phyloP scores from a whole-genome alignment of 2,113 vertebrate species.

The Leiothrix lutea region DNA sequence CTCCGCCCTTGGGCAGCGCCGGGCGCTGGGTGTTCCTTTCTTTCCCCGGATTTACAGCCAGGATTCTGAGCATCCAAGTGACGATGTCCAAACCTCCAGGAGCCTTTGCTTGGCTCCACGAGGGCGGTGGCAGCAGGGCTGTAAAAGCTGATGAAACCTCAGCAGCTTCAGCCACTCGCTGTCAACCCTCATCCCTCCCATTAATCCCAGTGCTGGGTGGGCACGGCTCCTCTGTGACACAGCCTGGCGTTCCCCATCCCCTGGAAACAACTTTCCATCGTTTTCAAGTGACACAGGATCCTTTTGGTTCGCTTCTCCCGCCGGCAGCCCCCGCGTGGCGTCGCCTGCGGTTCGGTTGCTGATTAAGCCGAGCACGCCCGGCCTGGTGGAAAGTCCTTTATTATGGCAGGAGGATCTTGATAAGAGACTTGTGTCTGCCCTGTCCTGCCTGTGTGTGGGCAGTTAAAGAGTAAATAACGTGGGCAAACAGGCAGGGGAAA shows the following conservation, averaged over 20 bases:
- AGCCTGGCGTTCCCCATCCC: background rate
- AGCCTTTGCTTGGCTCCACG: background rate
- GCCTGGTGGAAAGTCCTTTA: slow-evolving; percentile 1
- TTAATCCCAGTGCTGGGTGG: background rate
- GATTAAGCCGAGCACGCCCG: accelerated
- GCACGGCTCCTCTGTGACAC: background rate
- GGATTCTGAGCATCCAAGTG: background rate
- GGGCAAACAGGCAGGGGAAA: background rate
- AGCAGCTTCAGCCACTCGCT: accelerated
- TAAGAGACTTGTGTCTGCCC: background rate
- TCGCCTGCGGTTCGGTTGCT: background rate
- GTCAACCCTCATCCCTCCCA: accelerated
- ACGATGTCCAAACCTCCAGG: background rate
- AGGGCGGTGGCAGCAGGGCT: background rate
- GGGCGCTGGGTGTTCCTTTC: background rate
- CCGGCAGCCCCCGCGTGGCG: accelerated
- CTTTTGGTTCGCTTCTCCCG: background rate
- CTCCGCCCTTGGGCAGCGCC: slow-evolving; percentile 7
- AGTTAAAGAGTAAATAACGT: background rate
- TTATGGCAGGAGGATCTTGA: slow-evolving; percentile 19
- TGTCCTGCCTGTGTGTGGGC: background rate
- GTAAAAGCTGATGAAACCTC: background rate
- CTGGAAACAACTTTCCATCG: background rate
- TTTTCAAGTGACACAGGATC: background rate
- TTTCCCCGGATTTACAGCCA: background rate